A percentile compares a stretch with the other conserved stretches of the same genome.
phyloP scores from a whole-genome alignment of 2,113 vertebrate species.

The Atractosteus spatula region DNA sequence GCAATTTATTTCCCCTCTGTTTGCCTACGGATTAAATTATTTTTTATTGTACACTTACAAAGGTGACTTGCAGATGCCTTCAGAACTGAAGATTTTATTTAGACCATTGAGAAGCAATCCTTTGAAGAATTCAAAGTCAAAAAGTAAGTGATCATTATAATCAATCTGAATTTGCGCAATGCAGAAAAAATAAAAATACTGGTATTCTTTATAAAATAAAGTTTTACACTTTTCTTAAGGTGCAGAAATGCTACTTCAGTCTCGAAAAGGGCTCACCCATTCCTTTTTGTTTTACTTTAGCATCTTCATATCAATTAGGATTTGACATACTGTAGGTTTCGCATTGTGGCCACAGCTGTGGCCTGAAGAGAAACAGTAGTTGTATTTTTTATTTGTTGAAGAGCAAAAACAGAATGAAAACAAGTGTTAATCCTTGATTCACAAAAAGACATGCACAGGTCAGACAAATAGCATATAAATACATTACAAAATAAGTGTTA shows the following conservation, averaged over 20 bases:
- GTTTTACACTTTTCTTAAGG: conserved; percentile 69
- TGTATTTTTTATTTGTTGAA: conserved; percentile 31
- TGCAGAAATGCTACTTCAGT: conserved; percentile 86
- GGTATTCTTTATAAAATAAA: conserved; percentile 61
- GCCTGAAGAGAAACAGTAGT: conserved; percentile 74
- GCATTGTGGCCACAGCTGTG: conserved; percentile 73
- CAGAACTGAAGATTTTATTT: conserved; percentile 17
- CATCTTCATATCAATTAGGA: conserved; percentile 82
- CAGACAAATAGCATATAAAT: conserved; percentile 80
- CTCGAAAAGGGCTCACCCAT: conserved; percentile 82
- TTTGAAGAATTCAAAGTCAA: conserved; percentile 33
- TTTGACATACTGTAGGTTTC: conserved; percentile 70
- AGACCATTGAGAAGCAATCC: conserved; percentile 28
- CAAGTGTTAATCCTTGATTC: conserved; percentile 90
- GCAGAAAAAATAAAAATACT: conserved; percentile 54
- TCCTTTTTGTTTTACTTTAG: conserved; percentile 86
- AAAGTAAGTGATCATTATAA: conserved; percentile 49
- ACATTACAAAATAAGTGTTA: conserved; percentile 85
- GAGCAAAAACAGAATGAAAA: conserved; percentile 78
- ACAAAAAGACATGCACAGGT: conserved; percentile 77
- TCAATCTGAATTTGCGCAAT: conserved; percentile 52
- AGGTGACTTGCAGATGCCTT: conserved; percentile 12
- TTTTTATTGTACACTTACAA: conserved; percentile 28
- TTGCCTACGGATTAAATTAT: conserved; percentile 39
- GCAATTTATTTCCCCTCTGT: conserved; percentile 57